A percentile compares a stretch with the other conserved stretches of the same genome.
phyloP scores from a whole-genome alignment of 1,140 invertebrate genomes.

The Augochlora pura region DNA sequence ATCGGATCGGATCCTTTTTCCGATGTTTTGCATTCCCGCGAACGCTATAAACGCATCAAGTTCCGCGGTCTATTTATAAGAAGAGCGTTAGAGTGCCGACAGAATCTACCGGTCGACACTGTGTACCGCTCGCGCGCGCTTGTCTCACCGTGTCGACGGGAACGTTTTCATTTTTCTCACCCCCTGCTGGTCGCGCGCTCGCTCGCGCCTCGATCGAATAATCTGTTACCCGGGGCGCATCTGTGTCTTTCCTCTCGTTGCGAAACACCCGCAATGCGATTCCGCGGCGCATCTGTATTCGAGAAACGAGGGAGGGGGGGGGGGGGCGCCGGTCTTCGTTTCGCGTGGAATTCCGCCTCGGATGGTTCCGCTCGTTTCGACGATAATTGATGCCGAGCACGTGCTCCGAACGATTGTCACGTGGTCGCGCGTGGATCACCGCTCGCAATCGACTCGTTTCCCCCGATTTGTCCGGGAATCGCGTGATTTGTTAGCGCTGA shows the following conservation, averaged over 20 bases:
- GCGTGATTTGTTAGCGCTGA: slow-evolving; percentile 6
- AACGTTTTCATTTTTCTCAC: slow-evolving; percentile 20
- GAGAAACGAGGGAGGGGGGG: background rate
- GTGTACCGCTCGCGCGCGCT: background rate
- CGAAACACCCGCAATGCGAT: slow-evolving; percentile 24
- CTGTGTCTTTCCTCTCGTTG: slow-evolving; percentile 5
- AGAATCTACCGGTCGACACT: background rate
- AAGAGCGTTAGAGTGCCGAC: too few species aligned
- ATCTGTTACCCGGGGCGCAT: background rate
- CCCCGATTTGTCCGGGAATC: slow-evolving; percentile 33
- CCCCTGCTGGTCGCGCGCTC: too few species aligned
- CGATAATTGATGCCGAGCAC: slow-evolving; percentile 62
- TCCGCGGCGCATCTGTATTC: background rate
- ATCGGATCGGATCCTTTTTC: too few species aligned
- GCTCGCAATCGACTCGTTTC: slow-evolving; percentile 20
- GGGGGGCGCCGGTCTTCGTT: background rate
- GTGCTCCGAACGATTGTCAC: slow-evolving; percentile 56
- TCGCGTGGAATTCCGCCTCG: slow-evolving; percentile 56
- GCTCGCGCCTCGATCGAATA: background rate
- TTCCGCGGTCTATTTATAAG: background rate
- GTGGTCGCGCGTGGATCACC: slow-evolving; percentile 43
- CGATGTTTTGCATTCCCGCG: too few species aligned
- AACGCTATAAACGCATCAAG: background rate
- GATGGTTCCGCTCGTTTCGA: slow-evolving; percentile 40
- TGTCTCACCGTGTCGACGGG: slow-evolving; percentile 10